Evolutionary conservation across 2,888 invertebrate species (phyloP).

Genomic region (Rhaphigaster nebulosa): DNA sequence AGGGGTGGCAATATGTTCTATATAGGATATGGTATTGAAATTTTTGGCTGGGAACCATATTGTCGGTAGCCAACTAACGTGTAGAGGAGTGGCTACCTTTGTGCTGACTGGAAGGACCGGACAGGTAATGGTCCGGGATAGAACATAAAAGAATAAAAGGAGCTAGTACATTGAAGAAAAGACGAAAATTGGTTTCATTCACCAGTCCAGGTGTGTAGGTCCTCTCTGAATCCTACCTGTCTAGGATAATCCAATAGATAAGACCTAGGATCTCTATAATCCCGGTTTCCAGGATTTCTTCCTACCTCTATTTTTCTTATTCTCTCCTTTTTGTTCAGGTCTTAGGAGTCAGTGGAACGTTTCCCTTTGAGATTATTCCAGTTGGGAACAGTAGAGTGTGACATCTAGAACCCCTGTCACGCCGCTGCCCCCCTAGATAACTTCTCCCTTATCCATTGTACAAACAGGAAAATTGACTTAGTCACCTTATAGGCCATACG

Average conservation of each 20-base stretch:
- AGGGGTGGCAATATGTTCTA: not conserved
- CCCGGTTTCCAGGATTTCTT: not conserved
- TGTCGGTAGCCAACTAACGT: not conserved
- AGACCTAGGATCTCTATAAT: conserved; percentile 44
- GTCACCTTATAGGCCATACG: conserved; percentile 48
- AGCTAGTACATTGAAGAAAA: conserved; percentile 24
- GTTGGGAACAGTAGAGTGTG: conserved; percentile 10
- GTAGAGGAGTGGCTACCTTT: conserved; percentile 8
- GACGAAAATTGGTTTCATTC: conserved; percentile 40
- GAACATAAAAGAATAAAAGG: conserved; percentile 43
- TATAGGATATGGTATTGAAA: not conserved
- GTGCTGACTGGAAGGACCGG: not conserved
- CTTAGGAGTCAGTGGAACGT: conserved; percentile 11
- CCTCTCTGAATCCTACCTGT: conserved; percentile 23
- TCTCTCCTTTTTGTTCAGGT: not conserved
- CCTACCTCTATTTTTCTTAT: not conserved
- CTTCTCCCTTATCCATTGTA: conserved; percentile 39
- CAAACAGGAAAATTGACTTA: conserved; percentile 49
- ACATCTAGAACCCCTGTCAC: conserved; percentile 44
- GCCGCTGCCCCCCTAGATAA: conserved; percentile 6
- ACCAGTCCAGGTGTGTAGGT: not conserved
- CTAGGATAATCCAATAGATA: conserved; percentile 44
- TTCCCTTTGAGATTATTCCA: conserved; percentile 42
- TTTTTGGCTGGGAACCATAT: not conserved
- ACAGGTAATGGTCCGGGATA: conserved; percentile 2